These are phyloP conservation scores for Halichoeres trimaculatus DNA, from an alignment of 2,113 vertebrate genomes.

Conservation along the genomic window DNA sequence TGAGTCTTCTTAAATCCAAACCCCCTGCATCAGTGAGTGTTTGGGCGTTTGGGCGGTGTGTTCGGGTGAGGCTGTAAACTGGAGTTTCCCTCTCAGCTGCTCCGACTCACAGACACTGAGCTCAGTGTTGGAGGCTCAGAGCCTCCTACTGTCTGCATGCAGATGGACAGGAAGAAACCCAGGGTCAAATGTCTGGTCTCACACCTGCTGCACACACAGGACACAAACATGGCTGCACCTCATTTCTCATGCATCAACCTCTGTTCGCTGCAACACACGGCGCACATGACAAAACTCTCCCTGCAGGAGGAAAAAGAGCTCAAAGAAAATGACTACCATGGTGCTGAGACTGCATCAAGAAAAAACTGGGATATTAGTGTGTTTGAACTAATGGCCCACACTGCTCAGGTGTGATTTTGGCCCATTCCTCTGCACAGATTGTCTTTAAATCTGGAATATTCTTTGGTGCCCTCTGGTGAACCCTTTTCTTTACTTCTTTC, in stretches of 20 bases:
- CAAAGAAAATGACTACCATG: too few relatives aligned
- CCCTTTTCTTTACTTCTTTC: too few relatives aligned
- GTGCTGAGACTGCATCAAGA: too few relatives aligned
- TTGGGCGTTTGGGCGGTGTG: slow-evolving; percentile 41
- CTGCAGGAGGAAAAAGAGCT: too few relatives aligned
- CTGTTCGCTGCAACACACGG: background rate
- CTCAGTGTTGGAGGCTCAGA: slow-evolving; percentile 63
- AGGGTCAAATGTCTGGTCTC: slow-evolving; percentile 57
- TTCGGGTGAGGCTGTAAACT: slow-evolving; percentile 41
- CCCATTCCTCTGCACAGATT: too few relatives aligned
- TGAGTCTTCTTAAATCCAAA: too few relatives aligned
- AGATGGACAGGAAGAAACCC: slow-evolving; percentile 74
- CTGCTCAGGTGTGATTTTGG: too few relatives aligned
- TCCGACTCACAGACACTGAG: slow-evolving; percentile 44
- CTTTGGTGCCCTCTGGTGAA: too few relatives aligned
- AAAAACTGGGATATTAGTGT: too few relatives aligned
- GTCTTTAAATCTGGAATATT: too few relatives aligned
- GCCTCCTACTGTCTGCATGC: slow-evolving; percentile 59
- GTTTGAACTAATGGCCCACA: too few relatives aligned
- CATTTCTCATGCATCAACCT: background rate
- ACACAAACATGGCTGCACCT: slow-evolving; percentile 9
- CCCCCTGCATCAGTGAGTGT: background rate
- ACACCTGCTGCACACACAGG: slow-evolving; percentile 57
- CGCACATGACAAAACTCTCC: background rate
- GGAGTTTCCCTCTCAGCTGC: slow-evolving; percentile 62